Base-by-base conservation (phyloP, 2,797 vertebrate species). In the Helicolenus hilgendorfi region DNA sequence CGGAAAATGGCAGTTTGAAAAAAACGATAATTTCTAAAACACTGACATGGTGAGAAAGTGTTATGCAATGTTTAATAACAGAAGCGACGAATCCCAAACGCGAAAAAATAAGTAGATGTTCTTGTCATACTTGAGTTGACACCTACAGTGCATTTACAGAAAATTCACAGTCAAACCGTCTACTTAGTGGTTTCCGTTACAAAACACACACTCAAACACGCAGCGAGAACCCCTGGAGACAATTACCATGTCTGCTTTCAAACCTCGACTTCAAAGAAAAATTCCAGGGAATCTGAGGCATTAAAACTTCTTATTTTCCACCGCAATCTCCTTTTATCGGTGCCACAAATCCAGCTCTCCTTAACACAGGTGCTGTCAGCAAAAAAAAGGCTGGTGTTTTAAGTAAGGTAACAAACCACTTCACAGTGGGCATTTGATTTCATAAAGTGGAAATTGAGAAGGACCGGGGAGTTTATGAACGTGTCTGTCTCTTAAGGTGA, bases 271-370 rank as follows among this genome's bases (percentile, higher is more conserved):
- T 96, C 90, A 95, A 95, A 96, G 87, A 87, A 89, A 84, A 81
- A 81, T 89, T 89, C 90, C 86, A 70, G 88, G 81, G 91, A 94
- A 95, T 95, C 87, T 67, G 20, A 88, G 89, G 92, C 86, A 94
- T 94, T 96, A 94, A 94, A 96, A 96, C 85, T 38, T 95, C 84
- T 94, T 94, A 91, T 93, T 95, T 95, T 86, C 88, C 91, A 90
- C 79, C 73, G 79, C 81, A 79, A 89, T 91, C 90, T 90, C 29
- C 85, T 92, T 95, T 93, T 93, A 94, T 92, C 79, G 38, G 82
- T 71, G 77, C 86, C 84, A 93, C 93, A 95, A 95, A 94, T 93
- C 90, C 90, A 72, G 72, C 81, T 84, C 83, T 62, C 75, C 75
- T 89, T 79, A 83, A 86, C 90, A 59, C 91, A 90, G 87, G 83